phyloP scores from a whole-genome alignment of 1,140 invertebrate species.

The Hermetia illucens region DNA sequence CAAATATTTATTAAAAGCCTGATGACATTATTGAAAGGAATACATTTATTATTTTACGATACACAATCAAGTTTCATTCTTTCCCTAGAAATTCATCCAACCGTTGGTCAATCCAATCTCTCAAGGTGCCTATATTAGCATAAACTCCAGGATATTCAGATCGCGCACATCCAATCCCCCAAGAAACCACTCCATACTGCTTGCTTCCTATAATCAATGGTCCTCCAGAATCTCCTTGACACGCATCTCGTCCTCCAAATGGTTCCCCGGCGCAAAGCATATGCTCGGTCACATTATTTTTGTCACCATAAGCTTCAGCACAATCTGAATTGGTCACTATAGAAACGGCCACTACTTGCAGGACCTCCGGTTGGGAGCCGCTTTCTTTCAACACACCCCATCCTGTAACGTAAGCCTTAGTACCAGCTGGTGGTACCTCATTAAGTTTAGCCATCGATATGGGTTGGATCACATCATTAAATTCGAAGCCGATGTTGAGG shows the following conservation, averaged over 20 bases:
- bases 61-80: too few relatives aligned
- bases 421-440: neutral
- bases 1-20: too few relatives aligned
- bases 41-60: too few relatives aligned
- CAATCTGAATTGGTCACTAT: neutral
- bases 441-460: neutral
- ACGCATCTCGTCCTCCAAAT: constrained; percentile 4
- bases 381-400: constrained; percentile 1
- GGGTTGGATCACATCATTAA: neutral
- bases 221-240: constrained; percentile 29
- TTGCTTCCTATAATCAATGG: constrained; percentile 25
- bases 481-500: neutral
- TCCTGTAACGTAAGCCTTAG: neutral
- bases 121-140: constrained; percentile 25
- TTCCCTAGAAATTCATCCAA: too few relatives aligned
- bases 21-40: too few relatives aligned
- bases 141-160: constrained; percentile 37
- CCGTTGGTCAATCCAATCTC: constrained; percentile 11
- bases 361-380: neutral
- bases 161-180: constrained; percentile 36
- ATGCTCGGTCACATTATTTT: constrained; percentile 42
- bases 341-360: neutral
- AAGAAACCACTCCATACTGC: constrained; percentile 37
- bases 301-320: neutral
- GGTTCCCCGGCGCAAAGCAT: constrained; percentile 20